A percentile compares a stretch with the other conserved stretches of the same genome.
These are phyloP conservation scores for Pelobates fuscus DNA, from an alignment of 2,113 vertebrate species.

Conservation along the genomic window DNA sequence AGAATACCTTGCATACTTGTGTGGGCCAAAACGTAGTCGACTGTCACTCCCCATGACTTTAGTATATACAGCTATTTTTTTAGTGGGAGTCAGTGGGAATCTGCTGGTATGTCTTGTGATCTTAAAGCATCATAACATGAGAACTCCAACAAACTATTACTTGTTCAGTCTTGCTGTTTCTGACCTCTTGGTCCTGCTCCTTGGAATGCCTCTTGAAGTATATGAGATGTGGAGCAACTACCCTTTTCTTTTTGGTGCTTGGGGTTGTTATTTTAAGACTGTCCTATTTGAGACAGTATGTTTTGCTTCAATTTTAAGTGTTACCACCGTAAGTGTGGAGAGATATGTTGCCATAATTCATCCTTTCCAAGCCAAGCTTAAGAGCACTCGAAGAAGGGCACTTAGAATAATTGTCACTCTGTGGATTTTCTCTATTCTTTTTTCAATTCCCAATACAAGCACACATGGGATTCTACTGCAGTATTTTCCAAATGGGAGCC, in stretches of 20 bases:
- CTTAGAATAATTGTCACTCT: slow-evolving; percentile 78
- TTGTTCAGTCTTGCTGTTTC: slow-evolving; percentile 91
- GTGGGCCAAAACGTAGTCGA: slow-evolving; percentile 66
- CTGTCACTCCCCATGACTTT: slow-evolving; percentile 68
- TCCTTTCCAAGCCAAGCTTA: slow-evolving; percentile 83
- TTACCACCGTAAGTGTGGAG: slow-evolving; percentile 87
- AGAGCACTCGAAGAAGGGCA: slow-evolving; percentile 81
- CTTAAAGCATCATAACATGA: slow-evolving; percentile 82
- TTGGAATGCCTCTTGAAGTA: slow-evolving; percentile 91
- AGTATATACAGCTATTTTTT: slow-evolving; percentile 77
- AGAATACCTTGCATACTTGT: slow-evolving; percentile 70
- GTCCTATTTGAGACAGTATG: slow-evolving; percentile 91
- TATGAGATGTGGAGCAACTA: slow-evolving; percentile 97
- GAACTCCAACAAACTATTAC: slow-evolving; percentile 92
- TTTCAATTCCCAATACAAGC: slow-evolving; percentile 87
- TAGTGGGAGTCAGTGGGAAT: slow-evolving; percentile 83
- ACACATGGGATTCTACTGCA: slow-evolving; percentile 81
- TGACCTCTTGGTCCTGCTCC: slow-evolving; percentile 85
- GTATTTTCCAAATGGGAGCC: slow-evolving; percentile 59
- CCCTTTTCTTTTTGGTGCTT: slow-evolving; percentile 82
- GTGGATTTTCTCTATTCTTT: slow-evolving; percentile 83
- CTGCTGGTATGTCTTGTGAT: slow-evolving; percentile 89
- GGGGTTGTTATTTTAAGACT: slow-evolving; percentile 91
- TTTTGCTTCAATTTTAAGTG: slow-evolving; percentile 87
- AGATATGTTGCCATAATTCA: slow-evolving; percentile 89